A percentile compares a stretch with the other conserved stretches of the same genome.
These are phyloP conservation scores for Argyrosomus japonicus DNA, from an alignment of 2,113 vertebrate genomes.

Conservation along the genomic window DNA sequence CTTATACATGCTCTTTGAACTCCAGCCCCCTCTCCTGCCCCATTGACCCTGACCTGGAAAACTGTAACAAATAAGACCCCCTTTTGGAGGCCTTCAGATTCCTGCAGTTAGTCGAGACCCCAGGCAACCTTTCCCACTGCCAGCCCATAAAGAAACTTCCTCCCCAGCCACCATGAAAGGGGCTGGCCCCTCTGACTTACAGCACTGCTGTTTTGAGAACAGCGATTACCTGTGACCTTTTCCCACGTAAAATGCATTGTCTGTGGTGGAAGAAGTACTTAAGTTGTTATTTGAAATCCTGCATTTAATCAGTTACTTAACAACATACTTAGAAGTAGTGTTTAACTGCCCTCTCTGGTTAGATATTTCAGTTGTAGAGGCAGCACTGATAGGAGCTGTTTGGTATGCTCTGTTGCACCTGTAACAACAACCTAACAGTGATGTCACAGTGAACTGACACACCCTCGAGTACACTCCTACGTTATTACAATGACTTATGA, in stretches of 20 bases:
- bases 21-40: constrained; percentile 37
- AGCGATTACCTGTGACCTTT: constrained; percentile 37
- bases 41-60: constrained; percentile 65
- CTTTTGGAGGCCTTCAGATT: constrained; percentile 63
- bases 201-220: background rate
- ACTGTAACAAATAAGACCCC: constrained; percentile 68
- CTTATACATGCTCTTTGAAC: constrained; percentile 44
- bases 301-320: background rate
- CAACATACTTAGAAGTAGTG: background rate
- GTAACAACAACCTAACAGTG: background rate
- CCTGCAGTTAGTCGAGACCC: constrained; percentile 59
- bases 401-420: background rate
- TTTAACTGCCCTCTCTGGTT: constrained; percentile 13
- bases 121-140: constrained; percentile 65
- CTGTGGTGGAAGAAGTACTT: constrained; percentile 1
- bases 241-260: background rate
- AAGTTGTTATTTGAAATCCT: background rate
- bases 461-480: background rate
- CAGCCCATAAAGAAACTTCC: constrained; percentile 75
- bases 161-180: constrained; percentile 47
- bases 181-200: constrained; percentile 12
- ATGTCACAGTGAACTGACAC: background rate
- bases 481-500: no score
- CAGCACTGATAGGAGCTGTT: background rate
- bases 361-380: background rate